phyloP scores from a whole-genome alignment of 2,113 vertebrate genomes.

The Macquaria australasica region DNA sequence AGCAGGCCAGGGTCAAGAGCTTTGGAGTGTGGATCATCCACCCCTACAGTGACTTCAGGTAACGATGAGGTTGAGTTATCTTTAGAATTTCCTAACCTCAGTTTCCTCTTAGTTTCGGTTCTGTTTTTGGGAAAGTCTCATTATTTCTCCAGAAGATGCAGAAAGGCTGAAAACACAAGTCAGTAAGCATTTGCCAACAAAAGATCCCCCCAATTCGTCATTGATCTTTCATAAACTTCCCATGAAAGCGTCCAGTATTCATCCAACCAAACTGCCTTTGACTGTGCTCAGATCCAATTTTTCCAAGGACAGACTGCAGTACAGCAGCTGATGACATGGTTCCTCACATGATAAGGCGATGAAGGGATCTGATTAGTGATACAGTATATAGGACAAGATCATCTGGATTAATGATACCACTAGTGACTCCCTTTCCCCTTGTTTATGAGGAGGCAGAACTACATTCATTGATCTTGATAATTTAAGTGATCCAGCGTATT shows the following conservation, averaged over 20 bases:
- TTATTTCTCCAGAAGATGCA: neutral
- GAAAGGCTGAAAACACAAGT: neutral
- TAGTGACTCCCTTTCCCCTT: slow-evolving; percentile 24
- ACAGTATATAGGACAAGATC: slow-evolving; percentile 79
- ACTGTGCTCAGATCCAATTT: slow-evolving; percentile 19
- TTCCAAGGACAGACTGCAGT: slow-evolving; percentile 68
- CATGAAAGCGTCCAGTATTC: slow-evolving; percentile 34
- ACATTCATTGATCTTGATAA: slow-evolving; percentile 17
- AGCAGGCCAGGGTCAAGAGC: slow-evolving; percentile 95
- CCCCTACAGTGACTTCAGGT: slow-evolving; percentile 99
- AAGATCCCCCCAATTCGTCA: neutral
- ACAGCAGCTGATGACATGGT: slow-evolving; percentile 70
- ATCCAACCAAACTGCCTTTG: slow-evolving; percentile 1
- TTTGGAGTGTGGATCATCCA: slow-evolving; percentile 98
- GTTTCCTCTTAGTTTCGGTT: neutral
- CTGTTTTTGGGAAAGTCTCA: neutral
- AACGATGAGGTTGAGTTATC: slow-evolving; percentile 57
- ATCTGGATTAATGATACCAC: slow-evolving; percentile 74
- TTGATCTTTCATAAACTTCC: neutral
- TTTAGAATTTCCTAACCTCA: neutral
- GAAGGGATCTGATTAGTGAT: slow-evolving; percentile 81
- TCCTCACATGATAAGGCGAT: slow-evolving; percentile 76
- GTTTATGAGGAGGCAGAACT: neutral
- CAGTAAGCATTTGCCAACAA: neutral
- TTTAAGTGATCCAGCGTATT: neutral